Evolutionary conservation across 2,113 vertebrate species (phyloP).

Genomic region (Girardinichthys multiradiatus): DNA sequence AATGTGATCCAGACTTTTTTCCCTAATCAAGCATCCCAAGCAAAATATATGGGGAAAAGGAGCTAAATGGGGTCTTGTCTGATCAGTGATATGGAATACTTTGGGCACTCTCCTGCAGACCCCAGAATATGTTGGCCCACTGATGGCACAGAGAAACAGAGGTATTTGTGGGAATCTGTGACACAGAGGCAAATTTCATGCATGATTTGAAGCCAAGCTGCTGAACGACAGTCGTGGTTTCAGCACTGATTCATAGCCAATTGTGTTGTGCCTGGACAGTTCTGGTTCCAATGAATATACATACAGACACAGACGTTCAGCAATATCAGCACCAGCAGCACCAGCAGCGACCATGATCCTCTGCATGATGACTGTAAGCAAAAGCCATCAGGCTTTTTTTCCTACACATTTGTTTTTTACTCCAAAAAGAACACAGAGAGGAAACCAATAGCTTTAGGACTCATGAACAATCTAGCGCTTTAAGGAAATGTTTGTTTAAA

Average conservation of each 20-base stretch:
- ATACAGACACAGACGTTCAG: slow-evolving; percentile 16
- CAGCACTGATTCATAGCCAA: slow-evolving; percentile 33
- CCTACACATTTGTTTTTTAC: slow-evolving; percentile 2
- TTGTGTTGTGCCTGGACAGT: slow-evolving; percentile 28
- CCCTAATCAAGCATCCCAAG: too few species aligned
- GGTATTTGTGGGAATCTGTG: slow-evolving; percentile 26
- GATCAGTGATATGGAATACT: neutral
- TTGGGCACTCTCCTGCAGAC: neutral
- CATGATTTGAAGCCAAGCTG: slow-evolving; percentile 62
- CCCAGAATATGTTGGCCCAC: neutral
- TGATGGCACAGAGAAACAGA: slow-evolving; percentile 42
- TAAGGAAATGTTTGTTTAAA: slow-evolving; percentile 52
- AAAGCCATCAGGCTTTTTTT: slow-evolving; percentile 47
- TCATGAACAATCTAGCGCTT: slow-evolving; percentile 29
- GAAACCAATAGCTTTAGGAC: slow-evolving; percentile 55
- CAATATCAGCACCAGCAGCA: slow-evolving; percentile 11
- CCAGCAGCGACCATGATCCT: slow-evolving; percentile 18
- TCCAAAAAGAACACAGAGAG: slow-evolving; percentile 48
- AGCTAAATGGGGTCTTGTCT: neutral
- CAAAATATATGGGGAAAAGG: too few species aligned
- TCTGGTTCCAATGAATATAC: slow-evolving; percentile 23
- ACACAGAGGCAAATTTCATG: slow-evolving; percentile 56
- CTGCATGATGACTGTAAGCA: slow-evolving; percentile 28
- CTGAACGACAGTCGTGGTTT: slow-evolving; percentile 34
- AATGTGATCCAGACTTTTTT: too few species aligned